Percentiles rank a stretch among this genome's conserved stretches.
Conservation (phyloP, 1,140 invertebrate genomes). For the Nixonia krombeini region DNA sequence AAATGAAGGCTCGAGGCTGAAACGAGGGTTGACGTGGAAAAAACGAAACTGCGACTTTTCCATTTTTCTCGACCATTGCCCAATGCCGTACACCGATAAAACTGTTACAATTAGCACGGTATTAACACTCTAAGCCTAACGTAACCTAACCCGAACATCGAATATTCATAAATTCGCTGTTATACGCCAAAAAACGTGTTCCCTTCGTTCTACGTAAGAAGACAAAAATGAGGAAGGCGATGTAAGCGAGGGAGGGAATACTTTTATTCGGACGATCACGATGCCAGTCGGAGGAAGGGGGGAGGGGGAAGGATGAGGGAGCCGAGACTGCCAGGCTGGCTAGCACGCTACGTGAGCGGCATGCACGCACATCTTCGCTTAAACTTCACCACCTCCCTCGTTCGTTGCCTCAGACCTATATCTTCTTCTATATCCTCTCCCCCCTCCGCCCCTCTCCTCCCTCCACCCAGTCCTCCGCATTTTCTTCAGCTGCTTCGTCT, state of each 20-base stretch:
- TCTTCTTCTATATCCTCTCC: conserved; percentile 43
- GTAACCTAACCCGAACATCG: too few species aligned
- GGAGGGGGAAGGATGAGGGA: conserved; percentile 23
- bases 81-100: too few species aligned
- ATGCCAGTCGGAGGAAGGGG: conserved; percentile 18
- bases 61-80: background rate
- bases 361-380: conserved; percentile 63
- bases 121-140: too few species aligned
- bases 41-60: background rate
- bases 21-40: conserved; percentile 6
- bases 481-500: conserved; percentile 32
- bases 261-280: conserved; percentile 26
- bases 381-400: conserved; percentile 20
- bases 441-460: conserved; percentile 15
- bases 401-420: conserved; percentile 29
- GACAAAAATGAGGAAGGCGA: conserved; percentile 11
- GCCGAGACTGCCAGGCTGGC: conserved; percentile 48
- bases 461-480: conserved; percentile 15
- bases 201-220: too few species aligned
- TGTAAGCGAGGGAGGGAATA: conserved; percentile 14
- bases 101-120: too few species aligned
- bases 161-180: too few species aligned
- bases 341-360: conserved; percentile 66
- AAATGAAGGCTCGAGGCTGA: conserved; percentile 6
- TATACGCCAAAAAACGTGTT: too few species aligned